Evolutionary conservation across 2,888 invertebrate genomes (phyloP).

Genomic region (Entomobrya proxima): DNA sequence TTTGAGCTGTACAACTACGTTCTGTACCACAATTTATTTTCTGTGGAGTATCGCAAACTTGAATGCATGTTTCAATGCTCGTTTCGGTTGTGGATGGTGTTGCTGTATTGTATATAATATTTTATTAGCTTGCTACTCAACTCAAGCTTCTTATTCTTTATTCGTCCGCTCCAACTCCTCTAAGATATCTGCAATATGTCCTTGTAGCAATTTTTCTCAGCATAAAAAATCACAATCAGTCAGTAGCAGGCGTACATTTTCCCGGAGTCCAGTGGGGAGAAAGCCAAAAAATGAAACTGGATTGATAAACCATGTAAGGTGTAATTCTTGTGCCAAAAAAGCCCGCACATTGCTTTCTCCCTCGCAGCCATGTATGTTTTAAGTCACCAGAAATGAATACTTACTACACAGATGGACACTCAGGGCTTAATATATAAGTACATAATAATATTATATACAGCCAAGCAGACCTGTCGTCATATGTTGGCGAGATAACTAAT

Average conservation of each 20-base stretch:
- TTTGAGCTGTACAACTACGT: not conserved
- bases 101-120: not conserved
- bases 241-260: slow-evolving; percentile 61
- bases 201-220: slow-evolving; percentile 66
- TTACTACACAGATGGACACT: not conserved
- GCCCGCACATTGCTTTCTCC: not conserved
- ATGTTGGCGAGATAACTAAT: slow-evolving; percentile 44
- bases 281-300: slow-evolving; percentile 49
- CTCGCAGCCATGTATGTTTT: slow-evolving; percentile 34
- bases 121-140: not conserved
- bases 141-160: slow-evolving; percentile 39
- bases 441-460: slow-evolving; percentile 30
- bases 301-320: slow-evolving; percentile 66
- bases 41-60: not conserved
- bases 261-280: slow-evolving; percentile 57
- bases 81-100: not conserved
- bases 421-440: not conserved
- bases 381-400: slow-evolving; percentile 54
- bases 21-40: not conserved
- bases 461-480: slow-evolving; percentile 19
- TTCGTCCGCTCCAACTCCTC: slow-evolving; percentile 37
- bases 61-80: not conserved
- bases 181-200: slow-evolving; percentile 62
- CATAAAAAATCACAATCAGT: slow-evolving; percentile 67
- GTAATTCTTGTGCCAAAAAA: slow-evolving; percentile 60